A percentile compares a stretch with the other conserved stretches of the same genome.
Conservation (phyloP, 2,797 vertebrate species). For the Coccyzus lansbergi region DNA sequence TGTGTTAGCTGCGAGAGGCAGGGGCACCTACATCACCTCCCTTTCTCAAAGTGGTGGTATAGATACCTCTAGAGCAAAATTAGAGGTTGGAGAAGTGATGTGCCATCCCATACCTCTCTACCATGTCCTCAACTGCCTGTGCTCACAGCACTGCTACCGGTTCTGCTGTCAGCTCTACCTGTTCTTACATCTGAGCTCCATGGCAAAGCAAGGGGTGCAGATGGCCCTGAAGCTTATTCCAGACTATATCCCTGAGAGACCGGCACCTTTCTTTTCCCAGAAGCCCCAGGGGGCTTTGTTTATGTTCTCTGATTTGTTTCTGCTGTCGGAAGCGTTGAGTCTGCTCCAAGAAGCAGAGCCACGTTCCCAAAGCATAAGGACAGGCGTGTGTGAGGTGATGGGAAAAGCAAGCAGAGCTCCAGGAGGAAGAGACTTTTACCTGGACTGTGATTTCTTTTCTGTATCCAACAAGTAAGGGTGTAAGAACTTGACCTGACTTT, state of each 20-base stretch:
- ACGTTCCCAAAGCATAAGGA: background rate
- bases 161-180: background rate
- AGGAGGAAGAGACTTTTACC: background rate
- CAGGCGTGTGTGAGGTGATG: accelerated
- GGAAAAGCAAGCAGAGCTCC: background rate
- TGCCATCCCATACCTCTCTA: background rate
- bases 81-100: accelerated
- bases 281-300: background rate
- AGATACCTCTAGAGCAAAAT: background rate
- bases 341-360: background rate
- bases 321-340: background rate
- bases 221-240: background rate
- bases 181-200: background rate
- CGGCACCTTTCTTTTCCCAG: background rate
- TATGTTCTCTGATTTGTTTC: background rate
- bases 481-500: background rate
- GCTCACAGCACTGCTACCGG: background rate
- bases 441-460: background rate
- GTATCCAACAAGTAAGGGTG: background rate
- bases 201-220: background rate
- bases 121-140: too few relatives aligned
- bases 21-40: background rate
- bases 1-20: background rate
- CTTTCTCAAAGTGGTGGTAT: background rate
- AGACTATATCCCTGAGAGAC: background rate